Conservation (phyloP, 1,140 invertebrate species). For the Bemisia tabaci region DNA sequence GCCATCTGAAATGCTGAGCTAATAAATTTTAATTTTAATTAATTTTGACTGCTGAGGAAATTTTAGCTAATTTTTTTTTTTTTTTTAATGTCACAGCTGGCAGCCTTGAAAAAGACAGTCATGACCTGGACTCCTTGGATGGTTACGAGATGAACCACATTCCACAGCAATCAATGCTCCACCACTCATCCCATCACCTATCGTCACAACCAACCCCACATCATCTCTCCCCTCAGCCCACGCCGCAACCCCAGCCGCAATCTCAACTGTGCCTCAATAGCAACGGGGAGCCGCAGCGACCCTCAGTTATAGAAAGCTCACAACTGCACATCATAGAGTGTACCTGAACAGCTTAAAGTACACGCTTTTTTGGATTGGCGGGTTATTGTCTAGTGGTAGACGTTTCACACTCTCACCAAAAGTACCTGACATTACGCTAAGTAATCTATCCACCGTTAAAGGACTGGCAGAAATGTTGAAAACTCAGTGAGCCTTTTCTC, state of each 20-base stretch:
- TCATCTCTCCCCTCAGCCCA: neutral
- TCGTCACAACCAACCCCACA: too few relatives aligned
- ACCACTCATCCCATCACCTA: neutral
- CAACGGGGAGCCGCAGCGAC: conserved; percentile 63
- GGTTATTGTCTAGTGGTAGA: too few relatives aligned
- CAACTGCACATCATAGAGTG: conserved; percentile 78
- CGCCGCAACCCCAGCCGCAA: conserved; percentile 3
- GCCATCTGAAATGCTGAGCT: too few relatives aligned
- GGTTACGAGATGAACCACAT: conserved; percentile 6
- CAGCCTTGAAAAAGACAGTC: conserved; percentile 25
- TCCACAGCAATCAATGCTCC: conserved; percentile 3
- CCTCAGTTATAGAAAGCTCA: conserved; percentile 62
- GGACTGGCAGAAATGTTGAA: too few relatives aligned
- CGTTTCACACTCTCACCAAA: too few relatives aligned
- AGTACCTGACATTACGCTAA: too few relatives aligned
- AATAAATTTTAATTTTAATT: neutral
- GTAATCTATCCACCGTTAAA: too few relatives aligned
- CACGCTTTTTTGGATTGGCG: too few relatives aligned
- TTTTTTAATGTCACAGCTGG: conserved; percentile 11
- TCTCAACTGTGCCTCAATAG: neutral
- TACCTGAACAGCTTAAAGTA: conserved; percentile 60
- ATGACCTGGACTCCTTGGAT: conserved; percentile 12
- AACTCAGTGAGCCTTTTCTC: too few relatives aligned
- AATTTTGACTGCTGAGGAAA: too few relatives aligned
- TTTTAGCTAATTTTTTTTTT: too few relatives aligned